These are phyloP conservation scores for Myiozetetes cayanensis DNA, from an alignment of 2,113 vertebrate genomes.

Conservation along the genomic window DNA sequence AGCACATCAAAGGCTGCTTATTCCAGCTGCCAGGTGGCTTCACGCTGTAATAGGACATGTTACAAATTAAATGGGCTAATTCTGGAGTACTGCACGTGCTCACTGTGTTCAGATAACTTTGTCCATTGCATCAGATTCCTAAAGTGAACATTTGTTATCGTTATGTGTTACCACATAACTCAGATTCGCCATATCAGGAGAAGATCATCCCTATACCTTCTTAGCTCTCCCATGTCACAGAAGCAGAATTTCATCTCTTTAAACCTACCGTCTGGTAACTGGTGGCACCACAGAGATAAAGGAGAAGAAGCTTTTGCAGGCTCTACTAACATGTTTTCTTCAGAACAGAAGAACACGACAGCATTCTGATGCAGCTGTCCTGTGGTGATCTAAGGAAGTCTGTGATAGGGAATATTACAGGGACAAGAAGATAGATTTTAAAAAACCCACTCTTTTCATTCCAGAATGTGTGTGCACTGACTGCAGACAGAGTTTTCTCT, in stretches of 20 bases:
- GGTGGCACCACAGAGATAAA: not conserved
- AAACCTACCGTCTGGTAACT: not conserved
- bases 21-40: not conserved
- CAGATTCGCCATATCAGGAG: not conserved
- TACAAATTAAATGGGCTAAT: not conserved
- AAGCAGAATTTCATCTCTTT: not conserved
- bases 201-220: not conserved
- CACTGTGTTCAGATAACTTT: not conserved
- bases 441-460: not conserved
- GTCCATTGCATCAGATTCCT: not conserved
- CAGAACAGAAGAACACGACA: not conserved
- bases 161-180: not conserved
- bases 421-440: not conserved
- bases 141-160: not conserved
- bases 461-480: not conserved
- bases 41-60: rapidly evolving
- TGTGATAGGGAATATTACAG: not conserved
- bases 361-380: not conserved
- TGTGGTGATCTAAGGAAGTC: not conserved
- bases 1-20: not conserved
- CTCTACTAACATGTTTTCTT: not conserved
- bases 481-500: not conserved
- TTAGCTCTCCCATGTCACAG: not conserved
- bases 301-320: not conserved
- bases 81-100: not conserved